Evolutionary conservation across 2,113 vertebrate genomes (phyloP), one percentile per base, ranked within the genome.

Genomic region (Amblyornis subalaris): DNA sequence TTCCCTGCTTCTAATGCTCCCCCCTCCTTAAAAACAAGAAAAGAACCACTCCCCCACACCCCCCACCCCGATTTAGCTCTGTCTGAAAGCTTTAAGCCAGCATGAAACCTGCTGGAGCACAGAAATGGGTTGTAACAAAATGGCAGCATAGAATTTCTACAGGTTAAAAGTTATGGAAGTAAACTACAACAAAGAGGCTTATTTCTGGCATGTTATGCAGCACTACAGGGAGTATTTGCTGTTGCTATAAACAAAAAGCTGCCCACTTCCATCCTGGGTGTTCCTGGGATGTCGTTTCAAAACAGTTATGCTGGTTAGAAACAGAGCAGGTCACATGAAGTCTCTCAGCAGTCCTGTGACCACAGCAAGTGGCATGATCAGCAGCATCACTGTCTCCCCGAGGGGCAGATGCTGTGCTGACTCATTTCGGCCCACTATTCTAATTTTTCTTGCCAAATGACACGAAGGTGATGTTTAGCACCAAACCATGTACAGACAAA

Each of bases 181-280:
- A 95, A 77, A 71, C 40, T 94, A 95, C 91, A 93, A 89, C 54
- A 79, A 55, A 88, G 90, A 95, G 91, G 93, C 88, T 91, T 92
- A 95, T 91, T 90, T 95, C 89, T 93, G 87, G 89, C 87, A 5
- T 54, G 85, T 93, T 93, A 83, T 84, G 93, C 91, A 95, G 95
- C 95, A 94, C 88, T 88, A 88, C 85, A 95, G 93, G 94, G 89
- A 96, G 82, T 93, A 95, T 96, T 95, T 95, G 93, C 93, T 93
- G 89, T 93, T 94, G 82, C 95, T 95, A 91, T 88, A 78, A 88
- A 95, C 65, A 91, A 90, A 77, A 96, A 96, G 93, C 91, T 94
- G 95, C 94, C 95, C 96, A 83, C 85, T 91, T 96, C 91, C 95
- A 95, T 91, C 90, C 93, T 80, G 81, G 94, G 36, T 91, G 94